Base-by-base conservation (phyloP, 2,797 vertebrate genomes). In the Neopelma chrysocephalum region DNA sequence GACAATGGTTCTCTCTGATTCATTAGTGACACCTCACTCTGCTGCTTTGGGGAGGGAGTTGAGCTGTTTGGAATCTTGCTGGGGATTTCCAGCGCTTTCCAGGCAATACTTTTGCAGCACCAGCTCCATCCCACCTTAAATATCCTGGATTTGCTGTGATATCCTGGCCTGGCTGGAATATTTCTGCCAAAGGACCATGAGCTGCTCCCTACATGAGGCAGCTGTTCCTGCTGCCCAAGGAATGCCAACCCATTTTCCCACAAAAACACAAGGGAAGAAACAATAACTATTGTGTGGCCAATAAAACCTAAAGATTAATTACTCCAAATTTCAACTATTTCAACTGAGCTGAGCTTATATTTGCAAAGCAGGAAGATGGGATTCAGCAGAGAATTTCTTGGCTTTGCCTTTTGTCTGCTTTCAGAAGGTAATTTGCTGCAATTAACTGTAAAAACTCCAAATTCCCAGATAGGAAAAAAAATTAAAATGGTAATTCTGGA, bases 1-100 rank as follows among this genome's bases (percentile, higher is more conserved):
- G 20, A 94, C 96, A 93, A 95, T 17, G 85, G 93, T 79, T 95
- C 71, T 66, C 90, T 76, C 81, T 70, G 69, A 91, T 78, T 94
- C 91, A 76, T 72, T 81, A 94, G 34, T 15, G 73, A 82, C 61
- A 95, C 60, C 95, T 90, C 78, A 84, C 84, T 73, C 71, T 47
- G 79, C 81, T 66, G 79, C 48, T 64, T 29, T 15, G 56, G 57
- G 86, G 92, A 94, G 82, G 81, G 64, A 78, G 83, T 36, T 83
- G 86, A 91, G 69, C 64, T 64, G 53, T 32, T 66, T 61, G 89
- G 17, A 36, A 79, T 36, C 70, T 69, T 43, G 54, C 18, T 58
- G 27, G 0, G 16, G 57, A 60, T 94, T 96, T 76, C 90, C 32
- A 90, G 68, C 2, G 4, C 64, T 73, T 91, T 48, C 61, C 38